A percentile compares a stretch with the other conserved stretches of the same genome.
phyloP scores from a whole-genome alignment of 1,140 invertebrate genomes.

The Caenorhabditis inopinata region DNA sequence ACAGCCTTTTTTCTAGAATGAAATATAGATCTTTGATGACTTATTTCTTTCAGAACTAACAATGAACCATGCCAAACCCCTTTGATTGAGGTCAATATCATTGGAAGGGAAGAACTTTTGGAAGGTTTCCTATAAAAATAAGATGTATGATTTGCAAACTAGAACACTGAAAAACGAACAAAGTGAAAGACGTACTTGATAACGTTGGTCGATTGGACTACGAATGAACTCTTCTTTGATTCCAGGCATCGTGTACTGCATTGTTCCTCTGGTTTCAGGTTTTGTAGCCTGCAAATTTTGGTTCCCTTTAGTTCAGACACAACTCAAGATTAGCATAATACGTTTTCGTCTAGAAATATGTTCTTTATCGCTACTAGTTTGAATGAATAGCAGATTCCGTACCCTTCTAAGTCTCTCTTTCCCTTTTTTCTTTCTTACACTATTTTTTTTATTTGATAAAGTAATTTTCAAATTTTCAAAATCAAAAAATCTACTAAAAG shows the following conservation, averaged over 20 bases:
- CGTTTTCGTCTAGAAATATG: too few species aligned
- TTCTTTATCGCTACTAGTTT: too few species aligned
- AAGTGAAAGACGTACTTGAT: background rate
- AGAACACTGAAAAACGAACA: too few species aligned
- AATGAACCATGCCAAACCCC: background rate
- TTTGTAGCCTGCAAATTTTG: background rate
- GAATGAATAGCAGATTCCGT: too few species aligned
- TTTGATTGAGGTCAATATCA: conserved; percentile 3
- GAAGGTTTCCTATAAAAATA: conserved; percentile 1
- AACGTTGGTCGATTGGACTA: conserved; percentile 16
- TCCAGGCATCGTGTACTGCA: conserved; percentile 51
- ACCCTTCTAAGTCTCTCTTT: too few species aligned
- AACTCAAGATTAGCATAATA: too few species aligned
- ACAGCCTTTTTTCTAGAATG: conserved; percentile 31
- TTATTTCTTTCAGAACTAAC: background rate
- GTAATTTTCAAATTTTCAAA: too few species aligned
- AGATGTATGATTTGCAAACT: background rate
- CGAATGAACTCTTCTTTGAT: conserved; percentile 44
- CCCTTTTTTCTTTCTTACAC: too few species aligned
- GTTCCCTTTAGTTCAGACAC: too few species aligned
- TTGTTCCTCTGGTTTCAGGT: conserved; percentile 18
- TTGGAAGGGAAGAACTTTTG: background rate
- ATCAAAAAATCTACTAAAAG: too few species aligned
- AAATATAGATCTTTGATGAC: background rate
- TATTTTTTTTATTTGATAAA: too few species aligned